Base-by-base conservation (phyloP, 2,113 vertebrate species). In the Paradisaea rubra region DNA sequence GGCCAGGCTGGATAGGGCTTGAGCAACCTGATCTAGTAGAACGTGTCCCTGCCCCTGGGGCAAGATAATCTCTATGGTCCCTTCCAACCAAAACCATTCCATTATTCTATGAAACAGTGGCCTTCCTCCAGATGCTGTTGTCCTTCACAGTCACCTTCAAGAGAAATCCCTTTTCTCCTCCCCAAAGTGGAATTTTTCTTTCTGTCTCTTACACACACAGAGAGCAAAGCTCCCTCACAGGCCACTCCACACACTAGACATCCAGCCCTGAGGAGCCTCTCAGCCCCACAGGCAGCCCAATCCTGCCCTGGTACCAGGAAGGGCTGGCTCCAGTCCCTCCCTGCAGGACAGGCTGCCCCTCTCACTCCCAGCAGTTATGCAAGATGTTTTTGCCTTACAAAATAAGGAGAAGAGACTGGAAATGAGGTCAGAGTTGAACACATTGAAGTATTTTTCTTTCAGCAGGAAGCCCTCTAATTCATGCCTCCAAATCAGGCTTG, bases 251-350 rank as follows among this genome's bases (percentile, higher is more conserved):
- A 41, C 15, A 16, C 3, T 4, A 14, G 24, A 11, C 2, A 5
- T 5, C 18, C 63, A 35, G 11, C 54, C 41, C 24, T 3, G 10
- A 3, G 1, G 63, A 72, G n/a, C 27, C 49, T 25, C 53, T 28
- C 39, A 7, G 19, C 49, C 49, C 5, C 0, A 27, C 3, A 1
- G 31, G 41, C 53, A 69, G 42, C n/a, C 37, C 37, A 6, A 0
- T n/a, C 25, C 59, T 73, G 70, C 22, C 27, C 50, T 0, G 1
- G 24, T 3, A 18, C 5, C 0, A 0, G 5, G 37, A 30, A 41
- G 20, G 15, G 57, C 68, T 44, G 77, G 41, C 28, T 73, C 21
- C 10, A 22, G 44, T 1, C 47, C 56, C 37, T 50, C 41, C 15
- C 66, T 1, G 15, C 61, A 30, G 23, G 31, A 28, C 63, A 39